phyloP scores from a whole-genome alignment of 2,797 vertebrate species.

The Bradypus variegatus region DNA sequence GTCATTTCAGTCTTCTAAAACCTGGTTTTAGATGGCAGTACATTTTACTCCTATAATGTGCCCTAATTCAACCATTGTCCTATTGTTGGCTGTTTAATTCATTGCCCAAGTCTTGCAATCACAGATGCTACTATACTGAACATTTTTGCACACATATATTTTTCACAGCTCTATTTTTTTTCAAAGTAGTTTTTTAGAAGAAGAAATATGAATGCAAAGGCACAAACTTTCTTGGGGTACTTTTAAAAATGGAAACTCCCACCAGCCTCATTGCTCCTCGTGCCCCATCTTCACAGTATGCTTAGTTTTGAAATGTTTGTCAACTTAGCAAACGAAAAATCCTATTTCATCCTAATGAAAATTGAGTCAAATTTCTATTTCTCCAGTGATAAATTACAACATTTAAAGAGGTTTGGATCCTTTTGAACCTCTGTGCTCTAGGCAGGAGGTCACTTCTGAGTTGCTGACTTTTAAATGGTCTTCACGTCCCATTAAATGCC shows the following conservation, averaged over 20 bases:
- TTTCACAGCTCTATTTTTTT: not conserved
- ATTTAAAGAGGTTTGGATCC: constrained; percentile 46
- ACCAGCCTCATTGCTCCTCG: not conserved
- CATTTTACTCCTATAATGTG: not conserved
- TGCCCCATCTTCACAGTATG: not conserved
- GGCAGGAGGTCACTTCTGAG: constrained; percentile 64
- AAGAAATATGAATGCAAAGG: not conserved
- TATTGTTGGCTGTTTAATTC: not conserved
- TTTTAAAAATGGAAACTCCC: not conserved
- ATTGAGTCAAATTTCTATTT: constrained; percentile 42
- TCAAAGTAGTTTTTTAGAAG: not conserved
- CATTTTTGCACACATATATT: not conserved
- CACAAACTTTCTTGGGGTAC: not conserved
- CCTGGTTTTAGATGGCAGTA: not conserved
- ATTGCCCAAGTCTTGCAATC: not conserved
- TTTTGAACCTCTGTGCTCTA: constrained; percentile 56
- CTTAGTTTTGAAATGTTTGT: not conserved
- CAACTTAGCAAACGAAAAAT: not conserved
- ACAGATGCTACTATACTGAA: not conserved
- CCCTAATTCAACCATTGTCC: not conserved
- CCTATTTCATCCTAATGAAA: not conserved
- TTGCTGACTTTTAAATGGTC: constrained; percentile 69
- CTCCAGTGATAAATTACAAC: constrained; percentile 34
- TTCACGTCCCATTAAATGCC: constrained; percentile 69
- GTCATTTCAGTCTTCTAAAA: not conserved